A percentile compares a stretch with the other conserved stretches of the same genome.
Conservation (phyloP, 2,888 invertebrate species). For the Entomobrya proxima region DNA sequence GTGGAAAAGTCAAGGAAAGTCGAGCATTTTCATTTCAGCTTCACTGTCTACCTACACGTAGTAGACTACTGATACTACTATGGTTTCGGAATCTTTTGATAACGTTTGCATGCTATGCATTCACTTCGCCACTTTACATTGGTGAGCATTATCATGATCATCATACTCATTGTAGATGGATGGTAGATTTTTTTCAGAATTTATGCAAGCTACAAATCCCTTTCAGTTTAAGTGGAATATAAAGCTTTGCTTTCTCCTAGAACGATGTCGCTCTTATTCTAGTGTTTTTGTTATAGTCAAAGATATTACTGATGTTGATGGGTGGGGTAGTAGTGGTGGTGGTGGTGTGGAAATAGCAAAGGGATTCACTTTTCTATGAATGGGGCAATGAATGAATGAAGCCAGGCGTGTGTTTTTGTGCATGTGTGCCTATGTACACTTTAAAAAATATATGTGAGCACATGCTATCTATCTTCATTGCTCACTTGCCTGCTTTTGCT, state of each 20-base stretch:
- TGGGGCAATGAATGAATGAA: conserved; percentile 20
- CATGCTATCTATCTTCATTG: neutral
- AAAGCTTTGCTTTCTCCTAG: conserved; percentile 23
- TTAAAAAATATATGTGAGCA: neutral
- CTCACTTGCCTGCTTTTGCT: conserved; percentile 2
- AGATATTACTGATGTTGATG: conserved; percentile 17
- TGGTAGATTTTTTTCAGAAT: conserved; percentile 38
- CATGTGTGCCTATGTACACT: neutral
- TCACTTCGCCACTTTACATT: conserved; percentile 33
- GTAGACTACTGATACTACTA: neutral
- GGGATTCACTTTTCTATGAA: conserved; percentile 32
- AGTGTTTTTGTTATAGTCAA: neutral
- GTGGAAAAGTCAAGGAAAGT: conserved; percentile 41
- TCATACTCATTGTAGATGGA: conserved; percentile 11
- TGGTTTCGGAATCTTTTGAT: neutral
- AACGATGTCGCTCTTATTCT: neutral
- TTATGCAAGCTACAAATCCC: conserved; percentile 42
- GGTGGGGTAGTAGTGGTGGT: neutral
- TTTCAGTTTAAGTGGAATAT: neutral
- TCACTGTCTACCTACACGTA: neutral
- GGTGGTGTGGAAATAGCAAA: neutral
- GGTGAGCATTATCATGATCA: neutral
- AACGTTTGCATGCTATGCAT: neutral
- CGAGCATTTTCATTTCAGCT: conserved; percentile 22
- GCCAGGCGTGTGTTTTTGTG: conserved; percentile 39